A percentile compares a stretch with the other conserved stretches of the same genome.
phyloP scores from a whole-genome alignment of 2,797 vertebrate genomes.

The Pristis pectinata region DNA sequence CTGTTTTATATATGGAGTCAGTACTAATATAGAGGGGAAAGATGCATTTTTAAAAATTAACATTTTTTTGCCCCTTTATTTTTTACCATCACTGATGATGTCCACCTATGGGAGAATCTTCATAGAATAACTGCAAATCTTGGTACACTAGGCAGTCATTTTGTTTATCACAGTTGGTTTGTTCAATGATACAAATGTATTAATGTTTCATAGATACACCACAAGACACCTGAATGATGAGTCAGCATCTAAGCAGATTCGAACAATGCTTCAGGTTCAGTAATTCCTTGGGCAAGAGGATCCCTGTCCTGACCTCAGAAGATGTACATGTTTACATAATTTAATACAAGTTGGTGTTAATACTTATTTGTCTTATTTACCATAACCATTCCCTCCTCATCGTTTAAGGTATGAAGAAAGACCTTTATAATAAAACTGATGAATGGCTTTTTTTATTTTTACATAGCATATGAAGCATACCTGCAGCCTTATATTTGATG shows the following conservation, averaged over 20 bases:
- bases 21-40: not conserved
- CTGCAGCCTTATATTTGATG: constrained; percentile 58
- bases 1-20: not conserved
- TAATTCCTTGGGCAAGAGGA: constrained; percentile 66
- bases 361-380: constrained; percentile 84
- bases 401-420: constrained; percentile 59
- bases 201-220: constrained; percentile 75
- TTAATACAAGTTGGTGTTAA: constrained; percentile 93
- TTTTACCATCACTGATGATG: too few relatives aligned
- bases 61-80: not conserved
- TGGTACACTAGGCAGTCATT: not conserved
- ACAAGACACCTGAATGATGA: constrained; percentile 99
- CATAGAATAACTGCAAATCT: not conserved
- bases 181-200: not conserved
- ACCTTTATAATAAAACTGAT: constrained; percentile 52
- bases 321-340: constrained; percentile 99
- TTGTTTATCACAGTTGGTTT: not conserved
- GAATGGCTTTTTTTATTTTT: constrained; percentile 55
- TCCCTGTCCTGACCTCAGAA: constrained; percentile 87
- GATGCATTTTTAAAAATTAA: not conserved
- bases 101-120: not conserved
- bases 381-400: constrained; percentile 76
- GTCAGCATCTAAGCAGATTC: constrained; percentile 95
- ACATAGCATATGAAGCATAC: constrained; percentile 61
- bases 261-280: constrained; percentile 92